Base-by-base conservation (phyloP, 2,797 vertebrate species). In the Rhabdophis nuchalis region DNA sequence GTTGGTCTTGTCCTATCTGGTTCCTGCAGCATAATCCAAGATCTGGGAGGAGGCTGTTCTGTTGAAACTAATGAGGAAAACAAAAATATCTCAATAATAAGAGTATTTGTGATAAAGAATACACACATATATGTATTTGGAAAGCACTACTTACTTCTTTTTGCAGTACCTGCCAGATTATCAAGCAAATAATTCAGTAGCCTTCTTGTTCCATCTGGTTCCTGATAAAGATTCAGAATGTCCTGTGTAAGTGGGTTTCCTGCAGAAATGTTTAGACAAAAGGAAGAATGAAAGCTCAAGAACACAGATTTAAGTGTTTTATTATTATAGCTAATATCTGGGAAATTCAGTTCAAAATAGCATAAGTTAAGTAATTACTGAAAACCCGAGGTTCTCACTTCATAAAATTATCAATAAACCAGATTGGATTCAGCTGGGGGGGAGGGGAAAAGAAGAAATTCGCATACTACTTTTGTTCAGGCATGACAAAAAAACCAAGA, bases 211-310 rank as follows among this genome's bases (percentile, higher is more conserved):
- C 99, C 99, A 94, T 99, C 99, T 92, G 98, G 99, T 98, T 99
- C 99, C 98, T 98, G 98, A 98, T 99, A 99, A 96, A 99, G 98
- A 98, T 98, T 99, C 98, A 99, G 97, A 97, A 99, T 99, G 97
- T 99, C 99, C 98, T 99, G 99, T 98, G 99, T 98, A 98, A 99
- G 99, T 97, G 99, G 99, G 98, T 99, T 99, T 98, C 99, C 99
- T 99, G 96, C 61, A 96, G 96, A 96, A 88, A 91, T 93, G 96
- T 97, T 96, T 27, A 87, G 90, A 91, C 95, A 52, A 92, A 90
- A 27, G 23, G 86, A 0, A 41, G 89, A 89, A 94, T 94, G 94
- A 93, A 54, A 94, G 5, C 29, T 92, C 89, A 93, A 82, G n/a
- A 68, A 82, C 1, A 85, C 6, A 50, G 72, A 57, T 68, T 3